Percentiles rank a stretch among this genome's conserved stretches.
Conservation (phyloP, 1,140 invertebrate species). For the Cecropterus lyciades region DNA sequence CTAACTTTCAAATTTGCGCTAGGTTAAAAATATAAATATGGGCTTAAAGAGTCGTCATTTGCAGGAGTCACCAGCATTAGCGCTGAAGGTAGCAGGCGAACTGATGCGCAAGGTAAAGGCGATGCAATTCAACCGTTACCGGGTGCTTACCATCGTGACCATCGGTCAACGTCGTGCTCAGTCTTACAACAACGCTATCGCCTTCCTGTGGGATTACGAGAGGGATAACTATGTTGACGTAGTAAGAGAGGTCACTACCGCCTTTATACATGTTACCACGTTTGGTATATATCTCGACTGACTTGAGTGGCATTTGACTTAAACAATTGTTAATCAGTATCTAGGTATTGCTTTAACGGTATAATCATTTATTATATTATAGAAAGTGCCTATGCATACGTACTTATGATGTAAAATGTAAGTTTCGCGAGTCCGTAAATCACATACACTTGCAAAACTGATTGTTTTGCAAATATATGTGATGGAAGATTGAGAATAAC, state of each 20-base stretch:
- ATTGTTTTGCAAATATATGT: no score
- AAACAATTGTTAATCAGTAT: no score
- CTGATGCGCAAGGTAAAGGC: constrained; percentile 64
- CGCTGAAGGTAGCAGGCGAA: constrained; percentile 61
- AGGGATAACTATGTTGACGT: constrained; percentile 63
- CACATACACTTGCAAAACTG: no score
- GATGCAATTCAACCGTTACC: constrained; percentile 65
- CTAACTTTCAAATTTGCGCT: no score
- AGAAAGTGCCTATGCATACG: no score
- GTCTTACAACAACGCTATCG: constrained; percentile 66
- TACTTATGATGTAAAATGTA: no score
- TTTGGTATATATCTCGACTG: constrained; percentile 63
- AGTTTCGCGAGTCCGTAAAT: no score
- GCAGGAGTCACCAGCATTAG: constrained; percentile 65
- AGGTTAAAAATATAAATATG: no score
- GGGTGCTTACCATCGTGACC: constrained; percentile 63
- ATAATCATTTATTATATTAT: no score
- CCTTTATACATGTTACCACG: constrained; percentile 64
- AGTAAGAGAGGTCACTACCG: constrained; percentile 55
- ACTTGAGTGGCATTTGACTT: not conserved
- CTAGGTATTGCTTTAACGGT: no score
- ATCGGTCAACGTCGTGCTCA: constrained; percentile 67
- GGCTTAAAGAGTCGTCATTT: no score
- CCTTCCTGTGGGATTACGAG: constrained; percentile 73
- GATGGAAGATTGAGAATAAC: no score